These are phyloP conservation scores for Parazoanthus darwini DNA, from an alignment of 92 coral and sea anemone genomes.

Conservation along the genomic window DNA sequence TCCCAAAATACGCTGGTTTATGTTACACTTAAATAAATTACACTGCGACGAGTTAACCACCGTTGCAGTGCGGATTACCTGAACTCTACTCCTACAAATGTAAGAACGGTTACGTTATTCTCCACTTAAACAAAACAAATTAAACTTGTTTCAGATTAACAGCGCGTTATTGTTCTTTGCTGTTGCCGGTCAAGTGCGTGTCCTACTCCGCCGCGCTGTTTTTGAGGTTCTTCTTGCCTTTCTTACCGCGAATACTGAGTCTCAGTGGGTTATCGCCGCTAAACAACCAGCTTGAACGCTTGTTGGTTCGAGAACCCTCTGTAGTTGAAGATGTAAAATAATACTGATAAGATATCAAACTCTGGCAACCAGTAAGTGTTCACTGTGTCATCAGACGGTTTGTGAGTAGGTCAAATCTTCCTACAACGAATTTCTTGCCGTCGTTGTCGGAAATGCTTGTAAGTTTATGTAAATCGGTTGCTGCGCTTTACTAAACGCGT, in stretches of 20 bases:
- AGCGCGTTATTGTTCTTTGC: neutral
- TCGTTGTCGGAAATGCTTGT: neutral
- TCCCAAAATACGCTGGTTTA: neutral
- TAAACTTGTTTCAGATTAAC: neutral
- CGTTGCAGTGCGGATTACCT: no score
- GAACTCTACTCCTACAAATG: neutral
- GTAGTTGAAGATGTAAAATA: slow-evolving; percentile 16
- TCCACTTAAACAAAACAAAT: neutral
- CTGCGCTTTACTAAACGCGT: neutral
- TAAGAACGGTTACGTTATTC: neutral
- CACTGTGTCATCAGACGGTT: neutral
- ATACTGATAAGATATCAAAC: neutral
- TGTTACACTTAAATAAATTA: no score
- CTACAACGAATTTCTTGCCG: neutral
- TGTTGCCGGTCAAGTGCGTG: neutral
- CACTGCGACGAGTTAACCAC: no score
- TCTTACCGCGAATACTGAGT: slow-evolving; percentile 56
- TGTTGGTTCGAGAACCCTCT: slow-evolving; percentile 22
- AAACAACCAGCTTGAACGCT: slow-evolving; percentile 49
- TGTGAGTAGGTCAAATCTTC: neutral
- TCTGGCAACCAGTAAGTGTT: neutral
- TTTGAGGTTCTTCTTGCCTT: slow-evolving; percentile 34
- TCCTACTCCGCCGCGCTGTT: neutral
- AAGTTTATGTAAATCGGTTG: neutral
- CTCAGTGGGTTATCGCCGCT: slow-evolving; percentile 51